Percentiles rank a stretch among this genome's conserved stretches.
Conservation (phyloP, 2,797 vertebrate genomes). For the Sebastes vulpes region DNA sequence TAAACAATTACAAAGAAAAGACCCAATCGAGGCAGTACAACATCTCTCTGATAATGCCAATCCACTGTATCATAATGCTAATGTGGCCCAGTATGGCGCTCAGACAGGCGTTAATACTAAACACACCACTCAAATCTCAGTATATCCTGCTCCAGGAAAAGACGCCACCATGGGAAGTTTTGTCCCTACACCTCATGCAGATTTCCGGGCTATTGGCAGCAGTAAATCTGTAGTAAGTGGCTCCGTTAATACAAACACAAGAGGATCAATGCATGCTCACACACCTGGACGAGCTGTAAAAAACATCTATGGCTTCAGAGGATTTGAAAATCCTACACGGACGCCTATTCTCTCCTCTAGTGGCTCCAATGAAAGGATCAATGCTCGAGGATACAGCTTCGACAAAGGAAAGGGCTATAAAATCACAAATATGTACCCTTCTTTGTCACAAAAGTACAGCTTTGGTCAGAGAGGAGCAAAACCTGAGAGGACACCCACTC, state of each 20-base stretch:
- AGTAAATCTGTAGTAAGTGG: background rate
- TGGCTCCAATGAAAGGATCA: background rate
- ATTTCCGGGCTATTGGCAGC: background rate
- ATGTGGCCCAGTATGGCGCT: background rate
- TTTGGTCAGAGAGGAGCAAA: conserved; percentile 46
- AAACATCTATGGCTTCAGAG: conserved; percentile 6
- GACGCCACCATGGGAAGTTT: background rate
- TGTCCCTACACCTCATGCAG: background rate
- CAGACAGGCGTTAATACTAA: background rate
- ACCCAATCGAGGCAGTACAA: background rate
- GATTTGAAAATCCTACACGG: conserved; percentile 5
- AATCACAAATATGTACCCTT: background rate
- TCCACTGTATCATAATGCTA: background rate
- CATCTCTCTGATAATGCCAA: background rate
- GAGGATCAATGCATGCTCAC: background rate
- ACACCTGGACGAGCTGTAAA: background rate
- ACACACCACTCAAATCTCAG: background rate
- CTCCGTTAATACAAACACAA: background rate
- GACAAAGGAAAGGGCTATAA: conserved; percentile 5
- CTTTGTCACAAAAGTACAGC: conserved; percentile 45
- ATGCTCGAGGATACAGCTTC: background rate
- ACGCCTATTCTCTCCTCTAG: background rate
- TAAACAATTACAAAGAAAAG: background rate
- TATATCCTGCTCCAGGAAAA: background rate
- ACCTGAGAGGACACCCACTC: background rate